These are phyloP conservation scores for Lithodes maja DNA, from an alignment of 2,888 invertebrate species.

Conservation along the genomic window DNA sequence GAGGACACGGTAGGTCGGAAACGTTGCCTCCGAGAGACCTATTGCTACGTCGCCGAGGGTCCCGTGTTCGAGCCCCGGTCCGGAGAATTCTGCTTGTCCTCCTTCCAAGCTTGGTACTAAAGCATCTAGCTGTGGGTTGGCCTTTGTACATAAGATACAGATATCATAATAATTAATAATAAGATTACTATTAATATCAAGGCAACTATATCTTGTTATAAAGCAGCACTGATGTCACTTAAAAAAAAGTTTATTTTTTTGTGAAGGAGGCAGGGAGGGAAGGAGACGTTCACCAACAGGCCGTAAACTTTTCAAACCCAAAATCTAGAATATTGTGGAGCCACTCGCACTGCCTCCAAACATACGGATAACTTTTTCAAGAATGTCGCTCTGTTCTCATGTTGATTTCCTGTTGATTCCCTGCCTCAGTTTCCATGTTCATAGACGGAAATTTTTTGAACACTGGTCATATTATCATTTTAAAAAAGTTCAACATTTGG, in stretches of 20 bases:
- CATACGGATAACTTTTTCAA: neutral
- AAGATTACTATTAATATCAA: constrained; percentile 64
- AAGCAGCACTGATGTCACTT: constrained; percentile 63
- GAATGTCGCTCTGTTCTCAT: constrained; percentile 5
- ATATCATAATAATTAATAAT: constrained; percentile 68
- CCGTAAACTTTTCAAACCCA: constrained; percentile 3
- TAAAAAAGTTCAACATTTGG: constrained; percentile 45
- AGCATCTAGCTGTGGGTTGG: constrained; percentile 66
- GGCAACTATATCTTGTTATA: constrained; percentile 68
- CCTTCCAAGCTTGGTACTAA: constrained; percentile 64
- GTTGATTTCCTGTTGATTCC: constrained; percentile 10
- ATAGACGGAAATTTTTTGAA: constrained; percentile 35
- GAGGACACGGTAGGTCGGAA: constrained; percentile 45
- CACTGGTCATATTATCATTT: constrained; percentile 51
- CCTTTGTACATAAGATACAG: constrained; percentile 68
- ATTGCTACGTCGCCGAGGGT: constrained; percentile 51
- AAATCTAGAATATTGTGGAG: neutral
- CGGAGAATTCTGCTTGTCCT: constrained; percentile 61
- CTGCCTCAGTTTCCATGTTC: constrained; percentile 50
- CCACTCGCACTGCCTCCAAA: constrained; percentile 1
- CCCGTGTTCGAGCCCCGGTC: neutral
- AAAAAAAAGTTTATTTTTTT: constrained; percentile 28
- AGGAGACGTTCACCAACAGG: constrained; percentile 27
- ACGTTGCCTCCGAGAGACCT: constrained; percentile 59
- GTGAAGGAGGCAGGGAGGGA: constrained; percentile 49